These are phyloP conservation scores for Salarias fasciatus DNA, from an alignment of 2,797 vertebrate species.

Conservation along the genomic window DNA sequence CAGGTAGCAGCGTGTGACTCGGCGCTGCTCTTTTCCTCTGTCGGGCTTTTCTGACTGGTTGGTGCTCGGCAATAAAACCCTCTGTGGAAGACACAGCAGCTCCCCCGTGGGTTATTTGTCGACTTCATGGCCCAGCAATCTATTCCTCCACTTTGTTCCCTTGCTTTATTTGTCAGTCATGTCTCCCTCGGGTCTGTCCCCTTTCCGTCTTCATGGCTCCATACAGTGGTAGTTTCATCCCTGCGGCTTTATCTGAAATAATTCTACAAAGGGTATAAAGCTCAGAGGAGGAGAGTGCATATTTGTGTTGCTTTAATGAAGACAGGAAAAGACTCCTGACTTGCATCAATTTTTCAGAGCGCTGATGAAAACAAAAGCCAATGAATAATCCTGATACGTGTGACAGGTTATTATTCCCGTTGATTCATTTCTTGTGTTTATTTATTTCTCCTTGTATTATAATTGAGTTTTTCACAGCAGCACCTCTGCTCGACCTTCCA, in stretches of 20 bases:
- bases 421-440: not conserved
- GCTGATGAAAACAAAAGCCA: conserved; percentile 2
- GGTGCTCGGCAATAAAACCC: conserved; percentile 21
- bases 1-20: conserved; percentile 13
- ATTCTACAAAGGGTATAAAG: conserved; percentile 8
- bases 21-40: not conserved
- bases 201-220: conserved; percentile 10
- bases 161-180: conserved; percentile 32
- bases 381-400: not conserved
- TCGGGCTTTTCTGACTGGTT: conserved; percentile 13
- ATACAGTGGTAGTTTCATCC: conserved; percentile 16
- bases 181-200: conserved; percentile 23
- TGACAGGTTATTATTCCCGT: not conserved
- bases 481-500: conserved; percentile 9
- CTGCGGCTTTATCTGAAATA: conserved; percentile 12
- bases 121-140: conserved; percentile 34
- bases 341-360: conserved; percentile 7
- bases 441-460: not conserved
- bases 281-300: conserved; percentile 6
- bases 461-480: not conserved
- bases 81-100: conserved; percentile 16
- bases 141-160: conserved; percentile 19
- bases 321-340: not conserved
- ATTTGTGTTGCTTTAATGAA: conserved; percentile 6
- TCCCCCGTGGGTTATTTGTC: conserved; percentile 44